Evolutionary conservation across 2,113 vertebrate genomes (phyloP).

Genomic region (Malurus alboscapulatus): DNA sequence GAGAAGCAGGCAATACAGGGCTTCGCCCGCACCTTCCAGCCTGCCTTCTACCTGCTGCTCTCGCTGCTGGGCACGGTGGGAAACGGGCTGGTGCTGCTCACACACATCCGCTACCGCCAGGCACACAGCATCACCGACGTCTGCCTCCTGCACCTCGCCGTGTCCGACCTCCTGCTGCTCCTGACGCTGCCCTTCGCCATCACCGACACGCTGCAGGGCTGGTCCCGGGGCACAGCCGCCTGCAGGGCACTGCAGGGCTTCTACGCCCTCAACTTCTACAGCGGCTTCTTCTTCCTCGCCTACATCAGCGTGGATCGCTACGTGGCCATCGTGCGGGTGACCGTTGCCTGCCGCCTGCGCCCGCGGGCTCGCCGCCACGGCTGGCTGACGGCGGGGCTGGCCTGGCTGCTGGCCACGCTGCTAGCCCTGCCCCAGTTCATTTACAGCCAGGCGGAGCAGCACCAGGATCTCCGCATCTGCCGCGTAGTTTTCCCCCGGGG

Average conservation of each 20-base stretch:
- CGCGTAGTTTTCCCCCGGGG: constrained; percentile 44
- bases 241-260: constrained; percentile 79
- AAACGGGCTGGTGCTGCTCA: constrained; percentile 88
- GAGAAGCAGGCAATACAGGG: constrained; percentile 63
- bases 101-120: constrained; percentile 76
- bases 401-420: constrained; percentile 77
- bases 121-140: constrained; percentile 79
- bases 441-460: constrained; percentile 66
- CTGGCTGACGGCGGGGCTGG: constrained; percentile 44
- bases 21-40: constrained; percentile 76
- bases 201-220: constrained; percentile 59
- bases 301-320: constrained; percentile 92
- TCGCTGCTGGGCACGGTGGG: constrained; percentile 80
- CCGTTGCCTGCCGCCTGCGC: constrained; percentile 58
- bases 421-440: constrained; percentile 85
- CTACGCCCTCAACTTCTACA: constrained; percentile 87
- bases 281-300: constrained; percentile 87
- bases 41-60: constrained; percentile 74
- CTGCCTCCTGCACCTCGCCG: constrained; percentile 87
- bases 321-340: constrained; percentile 76
- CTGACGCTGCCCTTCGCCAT: constrained; percentile 81
- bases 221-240: constrained; percentile 65
- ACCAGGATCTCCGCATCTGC: constrained; percentile 57
- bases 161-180: constrained; percentile 88
- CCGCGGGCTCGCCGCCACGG: constrained; percentile 39